Evolutionary conservation across 2,797 vertebrate genomes (phyloP), one percentile per base, ranked within the genome.

Genomic region (Psittacula echo): DNA sequence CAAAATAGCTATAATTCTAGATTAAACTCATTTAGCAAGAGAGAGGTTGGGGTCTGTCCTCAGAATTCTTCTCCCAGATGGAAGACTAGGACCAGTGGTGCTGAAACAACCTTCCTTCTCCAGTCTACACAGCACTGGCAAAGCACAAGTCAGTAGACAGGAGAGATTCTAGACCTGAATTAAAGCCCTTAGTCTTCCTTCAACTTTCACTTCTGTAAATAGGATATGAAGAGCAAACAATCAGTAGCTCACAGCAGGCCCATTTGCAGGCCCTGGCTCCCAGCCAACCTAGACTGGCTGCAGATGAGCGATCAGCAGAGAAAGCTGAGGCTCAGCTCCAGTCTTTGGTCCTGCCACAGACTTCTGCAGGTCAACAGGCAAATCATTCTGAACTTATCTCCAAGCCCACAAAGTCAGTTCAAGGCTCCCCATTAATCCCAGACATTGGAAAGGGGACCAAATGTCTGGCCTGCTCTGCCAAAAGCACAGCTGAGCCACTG

Each of bases 391-490:
- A 84, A 65, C 34, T 48, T n/a, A 50, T 11, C 64, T 71, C 30
- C 24, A 48, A 74, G 56, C 29, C 19, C 32, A 48, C 19, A 47
- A 45, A 89, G 56, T 48, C 37, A 77, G 37, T 5, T 10, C 47
- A 32, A 62, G 44, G 22, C 22, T 92, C 48, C 30, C 48, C 4
- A 3, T 23, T 39, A 64, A 78, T 42, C 30, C 32, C 89, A 91
- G 78, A 53, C 4, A 11, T 4, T 30, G 41, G 78, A 71, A 64
- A 77, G 7, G 34, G 41, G 47, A 82, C 37, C 48, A n/a, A 58
- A 66, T 0, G 0, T 3, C 34, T 60, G 53, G 13, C 8, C 23
- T 68, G 68, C 20, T 4, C 20, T 1, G 0, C 56, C 68, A 87
- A 20, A 27, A 70, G 71, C 81, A n/a, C 65, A 75, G 72, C 51